phyloP scores from a whole-genome alignment of 1,140 invertebrate genomes.

The Planococcus citri region DNA sequence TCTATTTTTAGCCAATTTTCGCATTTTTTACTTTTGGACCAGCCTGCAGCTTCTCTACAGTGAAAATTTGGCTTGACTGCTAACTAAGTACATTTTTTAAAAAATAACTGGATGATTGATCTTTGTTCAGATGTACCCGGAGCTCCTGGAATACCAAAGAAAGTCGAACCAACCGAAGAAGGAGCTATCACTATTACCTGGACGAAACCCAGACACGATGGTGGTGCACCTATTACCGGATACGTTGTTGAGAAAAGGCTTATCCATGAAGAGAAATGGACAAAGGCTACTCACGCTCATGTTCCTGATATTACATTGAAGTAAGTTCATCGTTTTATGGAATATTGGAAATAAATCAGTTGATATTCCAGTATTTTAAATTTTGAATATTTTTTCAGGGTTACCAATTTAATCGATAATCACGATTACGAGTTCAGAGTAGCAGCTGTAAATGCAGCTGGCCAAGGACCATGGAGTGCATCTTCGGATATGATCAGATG shows the following conservation, averaged over 20 bases:
- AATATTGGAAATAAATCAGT: background rate
- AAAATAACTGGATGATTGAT: background rate
- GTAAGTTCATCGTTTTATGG: slow-evolving; percentile 29
- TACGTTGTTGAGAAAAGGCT: slow-evolving; percentile 87
- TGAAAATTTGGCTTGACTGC: too few species aligned
- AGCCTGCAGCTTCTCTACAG: too few species aligned
- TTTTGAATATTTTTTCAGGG: slow-evolving; percentile 37
- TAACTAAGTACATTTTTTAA: too few species aligned
- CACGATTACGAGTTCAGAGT: slow-evolving; percentile 96
- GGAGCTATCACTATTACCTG: slow-evolving; percentile 89
- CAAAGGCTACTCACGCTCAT: slow-evolving; percentile 68
- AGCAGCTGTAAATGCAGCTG: slow-evolving; percentile 88
- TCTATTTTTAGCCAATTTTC: too few species aligned
- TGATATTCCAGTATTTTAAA: background rate
- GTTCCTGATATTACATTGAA: slow-evolving; percentile 68
- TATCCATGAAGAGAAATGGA: slow-evolving; percentile 81
- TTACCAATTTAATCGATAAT: slow-evolving; percentile 82
- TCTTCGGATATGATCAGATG: slow-evolving; percentile 83
- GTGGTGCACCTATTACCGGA: slow-evolving; percentile 78
- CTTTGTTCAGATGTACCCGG: slow-evolving; percentile 62
- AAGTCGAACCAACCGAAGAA: slow-evolving; percentile 77
- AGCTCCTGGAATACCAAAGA: slow-evolving; percentile 72
- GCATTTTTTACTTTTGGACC: too few species aligned
- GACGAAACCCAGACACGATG: slow-evolving; percentile 86
- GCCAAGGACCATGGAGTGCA: slow-evolving; percentile 81